A percentile compares a stretch with the other conserved stretches of the same genome.
Evolutionary conservation across 2,113 vertebrate genomes (phyloP).

Genomic region (Silurus asotus): DNA sequence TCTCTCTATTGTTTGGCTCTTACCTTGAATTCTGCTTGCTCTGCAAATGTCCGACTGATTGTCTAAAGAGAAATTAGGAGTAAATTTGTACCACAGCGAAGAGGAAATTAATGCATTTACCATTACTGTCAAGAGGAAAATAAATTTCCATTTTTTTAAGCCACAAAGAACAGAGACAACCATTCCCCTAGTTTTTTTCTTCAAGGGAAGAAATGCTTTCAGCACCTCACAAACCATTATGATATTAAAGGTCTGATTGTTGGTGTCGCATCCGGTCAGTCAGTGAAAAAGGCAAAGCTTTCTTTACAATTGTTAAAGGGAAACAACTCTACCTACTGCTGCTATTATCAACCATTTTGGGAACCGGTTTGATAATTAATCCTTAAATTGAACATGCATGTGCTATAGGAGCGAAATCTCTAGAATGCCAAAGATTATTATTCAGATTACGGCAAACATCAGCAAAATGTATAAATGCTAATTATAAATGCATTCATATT

Average conservation of each 20-base stretch:
- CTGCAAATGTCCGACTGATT: constrained; percentile 69
- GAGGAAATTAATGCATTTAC: constrained; percentile 52
- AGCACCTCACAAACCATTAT: constrained; percentile 19
- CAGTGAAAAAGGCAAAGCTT: constrained; percentile 16
- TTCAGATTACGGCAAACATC: not conserved
- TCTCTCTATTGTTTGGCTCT: constrained; percentile 52
- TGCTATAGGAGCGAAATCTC: not conserved
- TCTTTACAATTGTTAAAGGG: not conserved
- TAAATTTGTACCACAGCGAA: constrained; percentile 60
- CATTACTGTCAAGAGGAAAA: constrained; percentile 47
- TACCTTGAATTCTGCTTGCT: constrained; percentile 62
- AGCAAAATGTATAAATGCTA: not conserved
- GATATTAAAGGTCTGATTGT: constrained; percentile 6
- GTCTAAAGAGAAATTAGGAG: constrained; percentile 66
- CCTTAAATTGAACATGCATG: not conserved
- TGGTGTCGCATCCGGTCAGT: constrained; percentile 8
- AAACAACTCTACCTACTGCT: not conserved
- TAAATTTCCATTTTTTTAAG: constrained; percentile 30
- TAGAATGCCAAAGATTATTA: not conserved
- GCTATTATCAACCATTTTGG: not conserved
- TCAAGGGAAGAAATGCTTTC: constrained; percentile 29
- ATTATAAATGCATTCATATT: not conserved
- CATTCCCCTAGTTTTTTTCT: not conserved
- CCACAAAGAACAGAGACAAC: constrained; percentile 26
- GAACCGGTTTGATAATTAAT: not conserved